These are phyloP conservation scores for Hyphantria cunea DNA, from an alignment of 1,140 invertebrate genomes.

Conservation along the genomic window DNA sequence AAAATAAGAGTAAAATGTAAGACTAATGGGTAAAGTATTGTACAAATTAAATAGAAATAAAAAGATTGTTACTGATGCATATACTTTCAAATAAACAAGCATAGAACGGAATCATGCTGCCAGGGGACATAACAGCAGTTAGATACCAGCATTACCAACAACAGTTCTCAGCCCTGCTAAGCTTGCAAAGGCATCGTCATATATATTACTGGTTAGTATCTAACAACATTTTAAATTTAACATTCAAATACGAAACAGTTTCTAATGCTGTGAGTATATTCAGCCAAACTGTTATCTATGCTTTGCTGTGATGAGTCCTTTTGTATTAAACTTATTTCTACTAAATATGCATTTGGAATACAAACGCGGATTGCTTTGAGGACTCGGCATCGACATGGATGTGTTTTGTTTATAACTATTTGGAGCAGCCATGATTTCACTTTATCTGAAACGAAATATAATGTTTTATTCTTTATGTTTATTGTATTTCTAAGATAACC, in stretches of 20 bases:
- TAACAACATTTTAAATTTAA: conserved; percentile 62
- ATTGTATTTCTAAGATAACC: too few species aligned
- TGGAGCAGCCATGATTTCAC: conserved; percentile 85
- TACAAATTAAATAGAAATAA: conserved; percentile 57
- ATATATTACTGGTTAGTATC: conserved; percentile 74
- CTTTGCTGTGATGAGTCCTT: conserved; percentile 12
- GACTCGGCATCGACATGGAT: conserved; percentile 85
- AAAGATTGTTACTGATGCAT: conserved; percentile 68
- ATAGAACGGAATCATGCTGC: conserved; percentile 71
- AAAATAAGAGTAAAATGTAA: conserved; percentile 69
- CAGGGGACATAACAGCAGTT: conserved; percentile 50
- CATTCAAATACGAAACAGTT: conserved; percentile 27
- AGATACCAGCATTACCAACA: conserved; percentile 69
- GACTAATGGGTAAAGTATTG: conserved; percentile 57
- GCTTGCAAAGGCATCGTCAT: conserved; percentile 59
- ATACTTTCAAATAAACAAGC: conserved; percentile 59
- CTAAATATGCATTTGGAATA: conserved; percentile 48
- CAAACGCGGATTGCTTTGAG: conserved; percentile 80
- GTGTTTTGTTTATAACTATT: conserved; percentile 88
- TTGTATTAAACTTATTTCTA: neutral
- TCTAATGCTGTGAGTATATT: conserved; percentile 33
- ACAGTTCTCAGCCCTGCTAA: conserved; percentile 58
- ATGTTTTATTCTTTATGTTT: too few species aligned
- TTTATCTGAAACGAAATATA: conserved; percentile 10
- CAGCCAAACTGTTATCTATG: conserved; percentile 40